Base-by-base conservation (phyloP, 2,888 invertebrate species). In the Dioctria linearis region DNA sequence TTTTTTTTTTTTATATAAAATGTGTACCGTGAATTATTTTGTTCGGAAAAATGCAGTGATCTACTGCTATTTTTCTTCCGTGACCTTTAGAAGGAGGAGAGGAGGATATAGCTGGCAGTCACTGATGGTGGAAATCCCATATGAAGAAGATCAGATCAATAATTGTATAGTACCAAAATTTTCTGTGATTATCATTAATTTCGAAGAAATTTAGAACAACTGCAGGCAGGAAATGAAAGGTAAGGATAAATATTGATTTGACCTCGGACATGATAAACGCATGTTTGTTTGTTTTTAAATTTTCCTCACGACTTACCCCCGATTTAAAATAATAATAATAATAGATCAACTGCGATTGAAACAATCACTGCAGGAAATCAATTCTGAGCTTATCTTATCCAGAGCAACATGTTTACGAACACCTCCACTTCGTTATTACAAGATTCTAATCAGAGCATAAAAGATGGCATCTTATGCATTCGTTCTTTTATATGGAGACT, bases 211-310 rank as follows among this genome's bases (percentile, higher is more conserved):
- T 46, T 25, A 67, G 67, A 67, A 67, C n/a, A 42, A 13, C 57
- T 73, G 57, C 25, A 25, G 73, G n/a, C 73, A 73, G 73, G 73
- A 73, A 73, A 57, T 73, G 73, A 73, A 73, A 59, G 73, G 73
- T 40, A 57, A 9, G 25, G 25, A 25, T 25, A 61, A 11, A 59
- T 57, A 73, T 73, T 59, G 73, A 66, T 11, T 6, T 42, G 66
- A 57, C 42, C 73, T 11, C 51, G 51, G 59, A 57, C 13, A 39
- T 57, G 25, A 25, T 25, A 25, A 57, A 54, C 73, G 59, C 54
- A 73, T 42, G 3, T 4, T 46, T 54, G 11, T 54, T 25, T 54
- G 54, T 54, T 8, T 8, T n/a, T 54, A 8, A 51, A 57, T 51
- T 42, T 51, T 57, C 42, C 37, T 59, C 57, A 73, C 73, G 59